phyloP scores from a whole-genome alignment of 2,797 vertebrate genomes.

The Amblyraja radiata region DNA sequence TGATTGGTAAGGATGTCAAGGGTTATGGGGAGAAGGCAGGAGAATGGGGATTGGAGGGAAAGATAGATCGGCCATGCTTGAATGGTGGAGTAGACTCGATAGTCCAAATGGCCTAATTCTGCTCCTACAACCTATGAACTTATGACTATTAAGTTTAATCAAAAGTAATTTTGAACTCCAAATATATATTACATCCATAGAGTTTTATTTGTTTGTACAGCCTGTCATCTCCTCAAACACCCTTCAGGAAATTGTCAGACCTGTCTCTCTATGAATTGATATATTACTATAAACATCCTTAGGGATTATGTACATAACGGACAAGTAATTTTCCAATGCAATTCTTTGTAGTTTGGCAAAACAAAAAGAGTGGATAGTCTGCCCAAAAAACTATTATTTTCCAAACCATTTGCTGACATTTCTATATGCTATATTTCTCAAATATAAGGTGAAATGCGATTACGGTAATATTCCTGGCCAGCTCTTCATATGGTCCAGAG shows the following conservation, averaged over 20 bases:
- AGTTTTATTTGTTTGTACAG: not conserved
- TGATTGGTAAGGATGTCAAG: too few species aligned
- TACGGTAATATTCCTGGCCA: not conserved
- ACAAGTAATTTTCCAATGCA: not conserved
- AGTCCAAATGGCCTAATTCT: too few species aligned
- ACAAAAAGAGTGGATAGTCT: not conserved
- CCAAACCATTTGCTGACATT: not conserved
- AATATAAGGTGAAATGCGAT: not conserved
- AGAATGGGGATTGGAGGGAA: too few species aligned
- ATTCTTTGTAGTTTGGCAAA: not conserved
- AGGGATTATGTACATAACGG: not conserved
- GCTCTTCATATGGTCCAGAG: not conserved
- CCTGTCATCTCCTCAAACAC: too few species aligned
- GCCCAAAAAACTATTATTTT: not conserved
- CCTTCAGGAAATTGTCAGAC: too few species aligned
- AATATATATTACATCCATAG: not conserved
- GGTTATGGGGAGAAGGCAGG: too few species aligned
- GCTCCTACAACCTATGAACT: too few species aligned
- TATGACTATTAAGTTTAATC: not conserved
- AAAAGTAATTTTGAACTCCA: not conserved
- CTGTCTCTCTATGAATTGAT: not conserved
- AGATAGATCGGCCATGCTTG: too few species aligned
- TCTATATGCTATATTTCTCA: not conserved
- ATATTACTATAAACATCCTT: not conserved
- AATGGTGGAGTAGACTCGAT: too few species aligned